Conservation (phyloP, 2,113 vertebrate species). For the Ailurus styani region DNA sequence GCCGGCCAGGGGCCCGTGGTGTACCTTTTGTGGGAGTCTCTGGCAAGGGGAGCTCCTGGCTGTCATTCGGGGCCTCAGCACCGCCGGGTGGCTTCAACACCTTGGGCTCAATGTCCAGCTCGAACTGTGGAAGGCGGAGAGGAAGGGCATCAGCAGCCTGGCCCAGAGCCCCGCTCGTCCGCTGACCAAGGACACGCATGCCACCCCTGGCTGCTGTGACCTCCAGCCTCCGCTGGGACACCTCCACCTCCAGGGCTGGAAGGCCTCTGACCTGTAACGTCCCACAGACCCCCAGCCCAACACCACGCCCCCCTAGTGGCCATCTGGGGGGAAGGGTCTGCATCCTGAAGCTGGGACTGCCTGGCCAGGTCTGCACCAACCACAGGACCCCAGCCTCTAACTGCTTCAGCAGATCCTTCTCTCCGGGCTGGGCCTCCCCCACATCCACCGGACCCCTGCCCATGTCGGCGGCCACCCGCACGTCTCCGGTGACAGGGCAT, state of each 20-base stretch:
- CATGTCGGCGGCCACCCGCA: not conserved
- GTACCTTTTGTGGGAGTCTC: slow-evolving; percentile 92
- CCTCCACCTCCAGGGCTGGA: not conserved
- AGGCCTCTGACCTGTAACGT: not conserved
- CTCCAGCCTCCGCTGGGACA: not conserved
- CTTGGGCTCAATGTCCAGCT: slow-evolving; percentile 95
- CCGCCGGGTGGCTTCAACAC: slow-evolving; percentile 83
- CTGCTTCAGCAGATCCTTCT: not conserved
- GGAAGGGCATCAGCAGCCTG: not conserved
- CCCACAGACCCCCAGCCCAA: too few relatives aligned
- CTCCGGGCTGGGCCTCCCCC: too few relatives aligned
- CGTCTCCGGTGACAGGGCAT: accelerated
- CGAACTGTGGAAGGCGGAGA: slow-evolving; percentile 83
- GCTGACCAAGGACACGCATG: not conserved
- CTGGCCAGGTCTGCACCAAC: not conserved
- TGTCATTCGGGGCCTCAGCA: slow-evolving; percentile 83
- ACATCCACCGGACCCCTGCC: not conserved
- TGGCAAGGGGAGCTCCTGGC: slow-evolving; percentile 91
- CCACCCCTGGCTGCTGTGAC: not conserved
- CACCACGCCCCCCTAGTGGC: not conserved
- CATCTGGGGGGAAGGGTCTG: not conserved
- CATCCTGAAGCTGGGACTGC: not conserved
- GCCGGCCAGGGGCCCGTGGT: accelerated
- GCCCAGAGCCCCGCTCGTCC: not conserved
- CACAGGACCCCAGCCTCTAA: not conserved